phyloP scores from a whole-genome alignment of 2,113 vertebrate species.

The Petrocephalus zakoni region DNA sequence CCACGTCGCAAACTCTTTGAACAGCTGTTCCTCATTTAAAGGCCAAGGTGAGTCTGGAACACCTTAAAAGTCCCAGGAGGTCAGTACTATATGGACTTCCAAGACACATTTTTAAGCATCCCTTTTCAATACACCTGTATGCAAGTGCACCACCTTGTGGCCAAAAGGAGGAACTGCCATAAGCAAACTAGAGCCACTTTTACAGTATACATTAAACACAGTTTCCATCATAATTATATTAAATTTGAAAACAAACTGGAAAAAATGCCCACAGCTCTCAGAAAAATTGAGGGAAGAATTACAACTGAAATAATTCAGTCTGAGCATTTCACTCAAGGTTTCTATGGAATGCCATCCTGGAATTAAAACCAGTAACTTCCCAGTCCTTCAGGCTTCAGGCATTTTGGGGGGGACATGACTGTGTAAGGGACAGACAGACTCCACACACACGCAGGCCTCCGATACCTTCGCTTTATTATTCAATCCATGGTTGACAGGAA shows the following conservation, averaged over 20 bases:
- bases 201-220: neutral
- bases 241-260: neutral
- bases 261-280: neutral
- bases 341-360: neutral
- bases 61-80: neutral
- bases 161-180: neutral
- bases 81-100: neutral
- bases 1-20: neutral
- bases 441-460: conserved; percentile 1
- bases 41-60: neutral
- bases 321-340: neutral
- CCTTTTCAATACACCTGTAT: neutral
- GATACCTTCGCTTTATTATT: conserved; percentile 40
- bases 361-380: neutral
- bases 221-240: neutral
- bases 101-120: neutral
- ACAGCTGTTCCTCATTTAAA: neutral
- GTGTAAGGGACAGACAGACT: neutral
- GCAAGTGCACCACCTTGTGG: neutral
- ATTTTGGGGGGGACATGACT: neutral
- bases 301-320: neutral
- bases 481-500: conserved; percentile 54
- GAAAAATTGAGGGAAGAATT: neutral
- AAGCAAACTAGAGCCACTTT: neutral
- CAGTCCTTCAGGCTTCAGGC: neutral